These are phyloP conservation scores for Aleiodes leptofemur DNA, from an alignment of 2,888 invertebrate genomes.

Conservation along the genomic window DNA sequence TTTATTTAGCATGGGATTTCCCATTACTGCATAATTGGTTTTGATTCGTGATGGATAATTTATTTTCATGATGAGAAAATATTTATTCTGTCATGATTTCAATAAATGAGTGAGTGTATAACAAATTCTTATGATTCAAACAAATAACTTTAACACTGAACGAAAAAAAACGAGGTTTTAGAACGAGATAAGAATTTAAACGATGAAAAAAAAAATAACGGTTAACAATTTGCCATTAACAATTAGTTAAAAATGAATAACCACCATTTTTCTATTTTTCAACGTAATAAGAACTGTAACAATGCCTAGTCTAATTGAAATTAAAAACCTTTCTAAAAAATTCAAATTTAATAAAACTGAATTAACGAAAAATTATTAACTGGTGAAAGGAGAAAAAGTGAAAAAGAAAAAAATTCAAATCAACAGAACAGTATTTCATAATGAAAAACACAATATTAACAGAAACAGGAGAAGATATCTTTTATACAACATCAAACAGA, in stretches of 20 bases:
- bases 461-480: neutral
- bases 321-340: conserved; percentile 42
- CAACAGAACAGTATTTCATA: conserved; percentile 26
- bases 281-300: conserved; percentile 35
- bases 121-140: conserved; percentile 31
- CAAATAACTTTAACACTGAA: conserved; percentile 53
- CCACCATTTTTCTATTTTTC: neutral
- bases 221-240: conserved; percentile 32
- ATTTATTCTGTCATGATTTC: neutral
- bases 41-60: too few relatives aligned
- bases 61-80: too few relatives aligned
- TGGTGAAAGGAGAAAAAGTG: neutral
- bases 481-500: conserved; percentile 12
- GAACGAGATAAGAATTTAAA: too few relatives aligned
- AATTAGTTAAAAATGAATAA: conserved; percentile 16
- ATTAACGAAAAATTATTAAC: conserved; percentile 17
- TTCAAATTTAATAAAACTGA: conserved; percentile 8
- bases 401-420: neutral
- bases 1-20: too few relatives aligned
- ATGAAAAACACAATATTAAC: conserved; percentile 23
- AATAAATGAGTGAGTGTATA: neutral
- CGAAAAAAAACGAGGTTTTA: conserved; percentile 6
- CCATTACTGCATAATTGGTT: too few relatives aligned
- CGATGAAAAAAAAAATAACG: conserved; percentile 20
- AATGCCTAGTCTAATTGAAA: conserved; percentile 7